phyloP scores from a whole-genome alignment of 1,140 invertebrate genomes.

The Leucophenga varia region DNA sequence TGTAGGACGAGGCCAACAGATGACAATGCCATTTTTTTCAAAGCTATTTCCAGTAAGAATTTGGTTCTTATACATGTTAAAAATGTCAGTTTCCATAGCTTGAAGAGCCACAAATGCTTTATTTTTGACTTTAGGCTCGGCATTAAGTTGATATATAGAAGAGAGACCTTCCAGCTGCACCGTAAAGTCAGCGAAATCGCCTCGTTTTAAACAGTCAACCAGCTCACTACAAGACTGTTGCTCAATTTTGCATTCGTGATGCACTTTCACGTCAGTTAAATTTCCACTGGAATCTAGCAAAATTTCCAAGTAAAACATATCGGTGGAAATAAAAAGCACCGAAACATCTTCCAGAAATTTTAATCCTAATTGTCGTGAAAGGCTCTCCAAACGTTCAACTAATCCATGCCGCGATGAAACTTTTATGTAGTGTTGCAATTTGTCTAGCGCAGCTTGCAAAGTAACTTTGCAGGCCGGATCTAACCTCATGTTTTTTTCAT shows the following conservation, averaged over 20 bases:
- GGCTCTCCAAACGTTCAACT: conserved; percentile 87
- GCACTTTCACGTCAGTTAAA: conserved; percentile 84
- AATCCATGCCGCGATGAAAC: conserved; percentile 87
- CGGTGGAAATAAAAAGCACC: conserved; percentile 84
- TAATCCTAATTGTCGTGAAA: conserved; percentile 80
- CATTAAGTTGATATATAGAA: conserved; percentile 91
- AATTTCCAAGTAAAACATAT: conserved; percentile 96
- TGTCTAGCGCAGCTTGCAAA: conserved; percentile 87
- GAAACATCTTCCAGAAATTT: conserved; percentile 53
- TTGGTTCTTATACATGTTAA: too few species aligned
- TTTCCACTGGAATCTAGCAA: conserved; percentile 76
- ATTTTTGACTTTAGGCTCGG: conserved; percentile 91
- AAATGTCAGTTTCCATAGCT: conserved; percentile 89
- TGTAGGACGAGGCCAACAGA: conserved; percentile 82
- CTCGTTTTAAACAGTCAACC: conserved; percentile 72
- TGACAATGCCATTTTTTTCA: conserved; percentile 89
- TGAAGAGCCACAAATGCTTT: conserved; percentile 91
- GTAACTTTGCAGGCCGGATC: conserved; percentile 81
- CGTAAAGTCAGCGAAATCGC: conserved; percentile 92
- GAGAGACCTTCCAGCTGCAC: conserved; percentile 87
- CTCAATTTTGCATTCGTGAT: conserved; percentile 57
- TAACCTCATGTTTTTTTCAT: conserved; percentile 81
- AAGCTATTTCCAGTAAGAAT: too few species aligned
- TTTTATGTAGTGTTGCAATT: conserved; percentile 91
- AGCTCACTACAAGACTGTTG: conserved; percentile 79